These are phyloP conservation scores for Camponotus pennsylvanicus DNA, from an alignment of 1,140 invertebrate species.

Conservation along the genomic window DNA sequence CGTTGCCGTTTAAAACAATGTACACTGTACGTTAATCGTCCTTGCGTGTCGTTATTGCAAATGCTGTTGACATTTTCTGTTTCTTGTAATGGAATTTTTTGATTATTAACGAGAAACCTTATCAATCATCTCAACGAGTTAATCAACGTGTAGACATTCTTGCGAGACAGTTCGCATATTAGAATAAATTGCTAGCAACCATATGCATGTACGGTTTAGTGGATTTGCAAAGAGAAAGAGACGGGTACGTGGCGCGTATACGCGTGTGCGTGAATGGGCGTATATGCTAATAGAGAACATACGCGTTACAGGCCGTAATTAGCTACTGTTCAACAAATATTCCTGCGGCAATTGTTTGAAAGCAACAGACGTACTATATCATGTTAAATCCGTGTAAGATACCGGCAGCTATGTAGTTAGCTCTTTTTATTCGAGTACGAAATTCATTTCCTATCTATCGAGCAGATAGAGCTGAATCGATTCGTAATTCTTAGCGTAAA, in stretches of 20 bases:
- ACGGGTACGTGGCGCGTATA: no score
- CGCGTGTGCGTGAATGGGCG: slow-evolving; percentile 47
- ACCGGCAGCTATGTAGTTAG: background rate
- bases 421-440: slow-evolving; percentile 3
- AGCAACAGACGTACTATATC: slow-evolving; percentile 36
- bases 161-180: background rate
- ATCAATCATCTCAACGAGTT: background rate
- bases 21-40: background rate
- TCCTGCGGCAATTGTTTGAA: slow-evolving; percentile 58
- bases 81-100: background rate
- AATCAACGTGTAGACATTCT: background rate
- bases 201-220: background rate
- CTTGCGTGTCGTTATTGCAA: background rate
- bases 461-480: background rate
- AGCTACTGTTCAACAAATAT: slow-evolving; percentile 55
- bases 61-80: background rate
- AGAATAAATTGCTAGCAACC: background rate
- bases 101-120: background rate
- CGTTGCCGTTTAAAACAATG: background rate
- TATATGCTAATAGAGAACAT: slow-evolving; percentile 55
- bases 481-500: background rate
- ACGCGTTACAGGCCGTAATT: slow-evolving; percentile 57
- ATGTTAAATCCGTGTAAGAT: slow-evolving; percentile 43
- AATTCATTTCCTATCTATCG: background rate
- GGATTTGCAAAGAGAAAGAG: slow-evolving; percentile 3